A percentile compares a stretch with the other conserved stretches of the same genome.
Evolutionary conservation across 1,140 invertebrate species (phyloP).

Genomic region (Drosophila quadrilineata): DNA sequence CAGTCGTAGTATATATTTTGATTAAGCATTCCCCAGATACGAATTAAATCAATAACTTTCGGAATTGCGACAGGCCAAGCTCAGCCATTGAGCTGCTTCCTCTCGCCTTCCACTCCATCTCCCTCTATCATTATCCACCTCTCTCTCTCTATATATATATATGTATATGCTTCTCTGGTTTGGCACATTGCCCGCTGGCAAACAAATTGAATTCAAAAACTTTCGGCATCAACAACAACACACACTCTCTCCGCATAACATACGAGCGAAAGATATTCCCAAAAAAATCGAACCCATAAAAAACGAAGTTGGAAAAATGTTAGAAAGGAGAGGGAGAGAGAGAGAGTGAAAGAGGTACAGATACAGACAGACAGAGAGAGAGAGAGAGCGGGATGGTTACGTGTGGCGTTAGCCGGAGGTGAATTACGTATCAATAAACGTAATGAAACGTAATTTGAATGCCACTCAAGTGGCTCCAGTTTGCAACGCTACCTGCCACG

Average conservation of each 20-base stretch:
- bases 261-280: too few relatives aligned
- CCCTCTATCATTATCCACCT: too few relatives aligned
- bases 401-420: not conserved
- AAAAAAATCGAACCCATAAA: constrained; percentile 3
- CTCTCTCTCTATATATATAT: too few relatives aligned
- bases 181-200: constrained; percentile 44
- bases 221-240: constrained; percentile 16
- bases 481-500: not conserved
- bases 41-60: constrained; percentile 76
- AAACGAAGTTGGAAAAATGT: constrained; percentile 13
- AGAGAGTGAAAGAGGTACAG: not conserved
- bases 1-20: constrained; percentile 58
- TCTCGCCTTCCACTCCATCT: too few relatives aligned
- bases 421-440: constrained; percentile 53
- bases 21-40: constrained; percentile 77
- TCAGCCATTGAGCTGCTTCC: constrained; percentile 16
- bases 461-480: constrained; percentile 62
- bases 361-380: not conserved
- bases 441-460: constrained; percentile 77
- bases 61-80: constrained; percentile 28
- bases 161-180: too few relatives aligned
- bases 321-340: not conserved
- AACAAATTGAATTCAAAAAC: constrained; percentile 74
- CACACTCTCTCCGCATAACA: too few relatives aligned
- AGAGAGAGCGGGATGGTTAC: not conserved